Conservation (phyloP, 2,797 vertebrate species). For the Danio tinwini region DNA sequence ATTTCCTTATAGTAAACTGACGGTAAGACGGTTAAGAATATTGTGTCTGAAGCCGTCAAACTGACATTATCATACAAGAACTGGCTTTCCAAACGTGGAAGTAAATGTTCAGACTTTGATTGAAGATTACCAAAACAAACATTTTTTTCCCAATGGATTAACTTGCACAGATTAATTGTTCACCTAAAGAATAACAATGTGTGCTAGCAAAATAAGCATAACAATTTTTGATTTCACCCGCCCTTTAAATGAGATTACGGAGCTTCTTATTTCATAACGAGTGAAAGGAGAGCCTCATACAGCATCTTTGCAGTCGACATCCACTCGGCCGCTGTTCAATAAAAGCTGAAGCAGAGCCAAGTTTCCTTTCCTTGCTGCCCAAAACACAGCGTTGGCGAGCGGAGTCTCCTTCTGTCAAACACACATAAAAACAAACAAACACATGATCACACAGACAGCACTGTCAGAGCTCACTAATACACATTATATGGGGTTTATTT, state of each 20-base stretch:
- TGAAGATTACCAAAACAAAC: no score
- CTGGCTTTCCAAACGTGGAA: no score
- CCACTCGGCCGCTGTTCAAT: constrained; percentile 94
- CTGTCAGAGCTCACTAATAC: neutral
- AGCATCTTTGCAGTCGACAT: constrained; percentile 97
- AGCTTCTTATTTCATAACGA: constrained; percentile 65
- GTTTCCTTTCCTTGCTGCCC: constrained; percentile 95
- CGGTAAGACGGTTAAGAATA: no score
- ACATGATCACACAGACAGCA: neutral
- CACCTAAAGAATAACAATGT: no score
- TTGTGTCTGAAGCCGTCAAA: no score
- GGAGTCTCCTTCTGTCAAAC: constrained; percentile 94
- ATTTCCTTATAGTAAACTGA: no score
- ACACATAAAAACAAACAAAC: constrained; percentile 57
- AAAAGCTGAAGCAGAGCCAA: constrained; percentile 93
- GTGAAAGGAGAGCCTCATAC: constrained; percentile 74
- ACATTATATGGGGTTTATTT: neutral
- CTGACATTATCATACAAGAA: neutral
- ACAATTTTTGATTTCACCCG: no score
- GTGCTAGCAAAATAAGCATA: no score
- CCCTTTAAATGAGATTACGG: no score
- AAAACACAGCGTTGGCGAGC: constrained; percentile 95
- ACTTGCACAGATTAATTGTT: no score
- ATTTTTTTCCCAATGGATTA: no score
- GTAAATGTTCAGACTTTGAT: no score